A percentile compares a stretch with the other conserved stretches of the same genome.
phyloP scores from a whole-genome alignment of 2,797 vertebrate species.

The Gallinago nigripennis region DNA sequence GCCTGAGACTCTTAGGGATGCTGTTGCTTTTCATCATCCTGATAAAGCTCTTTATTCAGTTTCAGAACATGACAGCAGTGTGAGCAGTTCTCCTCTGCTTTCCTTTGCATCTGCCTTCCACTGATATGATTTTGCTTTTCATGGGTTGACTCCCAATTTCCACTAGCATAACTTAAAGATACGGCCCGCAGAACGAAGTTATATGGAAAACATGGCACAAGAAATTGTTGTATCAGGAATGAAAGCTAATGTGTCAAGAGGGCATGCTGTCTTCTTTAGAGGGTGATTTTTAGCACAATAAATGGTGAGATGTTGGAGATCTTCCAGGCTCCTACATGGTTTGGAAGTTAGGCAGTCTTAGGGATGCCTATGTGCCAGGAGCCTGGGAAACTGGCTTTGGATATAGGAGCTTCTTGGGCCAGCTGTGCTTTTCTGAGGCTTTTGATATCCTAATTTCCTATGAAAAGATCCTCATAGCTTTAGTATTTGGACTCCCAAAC shows the following conservation, averaged over 20 bases:
- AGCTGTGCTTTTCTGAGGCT: background rate
- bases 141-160: background rate
- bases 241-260: background rate
- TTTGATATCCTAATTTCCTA: background rate
- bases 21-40: background rate
- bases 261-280: background rate
- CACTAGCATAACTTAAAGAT: background rate
- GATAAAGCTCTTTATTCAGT: background rate
- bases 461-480: background rate
- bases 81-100: background rate
- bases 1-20: background rate
- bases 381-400: background rate
- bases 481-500: background rate
- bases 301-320: background rate
- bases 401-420: background rate
- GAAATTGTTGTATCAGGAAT: background rate
- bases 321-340: background rate
- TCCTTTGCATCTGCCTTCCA: background rate
- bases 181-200: background rate
- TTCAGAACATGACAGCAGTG: background rate
- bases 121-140: background rate
- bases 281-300: background rate
- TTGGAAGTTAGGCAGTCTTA: background rate
- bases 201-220: background rate
- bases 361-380: background rate